Base-by-base conservation (phyloP, 2,113 vertebrate genomes). In the Pyrgilauda ruficollis region DNA sequence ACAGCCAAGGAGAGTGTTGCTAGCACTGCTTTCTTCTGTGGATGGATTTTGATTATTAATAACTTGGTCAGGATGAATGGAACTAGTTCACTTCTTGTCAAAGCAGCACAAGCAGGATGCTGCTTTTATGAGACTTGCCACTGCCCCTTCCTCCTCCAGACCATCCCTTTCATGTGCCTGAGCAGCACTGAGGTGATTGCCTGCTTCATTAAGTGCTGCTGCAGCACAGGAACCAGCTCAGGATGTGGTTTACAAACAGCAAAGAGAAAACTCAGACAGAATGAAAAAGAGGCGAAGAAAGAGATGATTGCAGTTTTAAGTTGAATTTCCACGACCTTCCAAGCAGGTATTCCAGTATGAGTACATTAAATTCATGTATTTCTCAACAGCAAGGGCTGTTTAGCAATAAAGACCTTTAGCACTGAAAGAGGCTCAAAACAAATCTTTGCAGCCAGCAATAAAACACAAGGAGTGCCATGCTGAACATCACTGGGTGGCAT, bases 321-420 rank as follows among this genome's bases (percentile, higher is more conserved):
- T 28, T 70, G 53, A 68, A 91, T 93, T 91, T 84, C 55, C 35
- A 69, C 28, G 26, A 53, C 64, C 66, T 92, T 95, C 69, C 47
- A 89, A 94, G 70, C 9, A 10, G 81, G 24, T 58, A 85, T 72
- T 90, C 49, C 68, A 89, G 47, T 49, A 21, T 30, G 37, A 80
- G 85, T 44, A 70, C 61, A 85, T 95, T 94, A 84, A 92, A 82
- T 79, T 83, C 85, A 39, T 0, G 0, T 75, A 52, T 96, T 97
- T 85, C 94, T 81, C 94, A 97, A 95, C 50, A 91, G 62, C 79
- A 70, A 59, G 61, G 62, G 50, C 81, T 97, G 21, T 96, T 97
- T 94, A 93, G 94, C 94, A 95, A 95, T 79, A 59, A 88, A 83
- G 87, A 92, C 94, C 81, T 91, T 90, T 93, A 72, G 74, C 83